Base-by-base conservation (phyloP, 2,797 vertebrate genomes). In the Rousettus madagascariensis region DNA sequence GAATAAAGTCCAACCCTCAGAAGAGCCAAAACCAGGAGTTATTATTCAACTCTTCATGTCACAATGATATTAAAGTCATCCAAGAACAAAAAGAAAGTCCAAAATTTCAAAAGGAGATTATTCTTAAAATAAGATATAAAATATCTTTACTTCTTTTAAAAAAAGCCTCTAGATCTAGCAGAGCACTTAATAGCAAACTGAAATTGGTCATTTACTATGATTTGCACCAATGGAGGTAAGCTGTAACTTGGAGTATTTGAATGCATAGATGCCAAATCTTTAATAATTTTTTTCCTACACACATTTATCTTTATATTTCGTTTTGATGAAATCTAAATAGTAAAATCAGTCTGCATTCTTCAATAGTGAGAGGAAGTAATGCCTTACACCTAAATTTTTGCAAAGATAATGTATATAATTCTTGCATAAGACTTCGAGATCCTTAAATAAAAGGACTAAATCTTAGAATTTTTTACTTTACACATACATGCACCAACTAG, bases 151-250 rank as follows among this genome's bases (percentile, higher is more conserved):
- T 89, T 94, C n/a, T 72, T 78, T 88, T 93, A 19, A 86, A 59
- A 91, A 55, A 96, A 75, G 30, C 5, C 20, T 63, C 84, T 95
- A 51, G 49, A 63, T 95, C 55, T 95, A 94, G 28, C 12, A 79
- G 36, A 71, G 41, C 30, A 49, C 38, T 90, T 55, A 65, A 65
- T 3, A 74, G 57, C 28, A 92, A 79, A 38, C 10, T 72, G 20
- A 91, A 88, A 71, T 9, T 79, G 49, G 72, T 78, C 20, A 36
- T 33, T 96, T 26, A 46, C 5, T 28, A 57, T 33, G n/a, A 65
- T 87, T 46, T 96, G n/a, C 1, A 77, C 26, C 38, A 80, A 26
- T 36, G 43, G 68, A 92, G 36, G 16, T 49, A 53, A 86, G 26
- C 8, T 92, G 9, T 46, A 17, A 24, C 22, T 15, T 74, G 10